Evolutionary conservation across 92 coral and sea anemone species (phyloP).

Genomic region (Phenganax marumi): DNA sequence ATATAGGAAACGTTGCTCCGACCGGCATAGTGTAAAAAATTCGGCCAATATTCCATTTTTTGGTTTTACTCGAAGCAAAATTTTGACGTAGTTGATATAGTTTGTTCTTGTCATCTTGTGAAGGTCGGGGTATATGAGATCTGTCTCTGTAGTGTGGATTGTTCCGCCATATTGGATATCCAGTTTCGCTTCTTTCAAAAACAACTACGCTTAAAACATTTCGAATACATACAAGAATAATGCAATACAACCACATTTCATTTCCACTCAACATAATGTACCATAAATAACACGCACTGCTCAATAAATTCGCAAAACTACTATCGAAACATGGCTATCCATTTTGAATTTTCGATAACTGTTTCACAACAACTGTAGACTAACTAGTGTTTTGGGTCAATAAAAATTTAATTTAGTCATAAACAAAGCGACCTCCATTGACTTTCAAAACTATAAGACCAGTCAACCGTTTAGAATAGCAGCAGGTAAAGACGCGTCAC

Average conservation of each 20-base stretch:
- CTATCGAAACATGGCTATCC: background rate
- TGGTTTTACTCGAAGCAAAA: background rate
- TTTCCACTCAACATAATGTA: background rate
- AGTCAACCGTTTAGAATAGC: background rate
- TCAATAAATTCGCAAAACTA: background rate
- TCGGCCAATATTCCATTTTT: slow-evolving; percentile 17
- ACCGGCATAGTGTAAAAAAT: slow-evolving; percentile 8
- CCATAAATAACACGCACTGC: background rate
- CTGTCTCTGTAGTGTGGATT: slow-evolving; percentile 8
- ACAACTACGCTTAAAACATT: background rate
- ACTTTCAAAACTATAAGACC: background rate
- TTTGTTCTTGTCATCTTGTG: background rate
- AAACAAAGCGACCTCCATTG: slow-evolving; percentile 7
- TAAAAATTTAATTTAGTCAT: background rate
- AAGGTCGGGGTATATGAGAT: slow-evolving; percentile 2
- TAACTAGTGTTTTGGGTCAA: background rate
- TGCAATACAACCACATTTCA: background rate
- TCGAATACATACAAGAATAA: background rate
- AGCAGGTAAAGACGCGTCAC: slow-evolving; percentile 8
- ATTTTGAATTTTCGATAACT: background rate
- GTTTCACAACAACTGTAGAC: background rate
- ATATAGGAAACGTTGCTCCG: slow-evolving; percentile 14
- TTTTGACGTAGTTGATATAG: background rate
- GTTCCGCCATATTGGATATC: slow-evolving; percentile 7
- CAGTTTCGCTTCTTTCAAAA: background rate